phyloP scores from a whole-genome alignment of 2,888 invertebrate genomes.

The Aleiodes alternator region DNA sequence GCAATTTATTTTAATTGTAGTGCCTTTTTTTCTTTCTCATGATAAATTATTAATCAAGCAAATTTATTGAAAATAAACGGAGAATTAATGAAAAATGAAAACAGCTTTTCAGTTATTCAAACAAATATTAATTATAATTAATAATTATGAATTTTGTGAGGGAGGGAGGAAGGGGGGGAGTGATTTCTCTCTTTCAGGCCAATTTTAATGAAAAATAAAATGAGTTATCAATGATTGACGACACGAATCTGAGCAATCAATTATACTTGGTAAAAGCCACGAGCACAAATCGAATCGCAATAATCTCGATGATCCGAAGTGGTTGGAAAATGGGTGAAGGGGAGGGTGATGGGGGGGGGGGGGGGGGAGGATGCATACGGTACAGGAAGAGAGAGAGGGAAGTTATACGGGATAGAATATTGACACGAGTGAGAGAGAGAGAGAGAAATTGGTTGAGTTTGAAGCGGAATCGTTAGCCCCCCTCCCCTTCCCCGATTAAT shows the following conservation, averaged over 20 bases:
- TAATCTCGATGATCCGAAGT: conserved; percentile 40
- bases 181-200: not conserved
- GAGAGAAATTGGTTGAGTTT: conserved; percentile 16
- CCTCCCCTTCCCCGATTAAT: conserved; percentile 16
- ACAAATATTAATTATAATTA: no score
- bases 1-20: no score
- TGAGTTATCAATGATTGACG: conserved; percentile 32
- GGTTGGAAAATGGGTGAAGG: conserved; percentile 17
- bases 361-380: not conserved
- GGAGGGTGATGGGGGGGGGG: not conserved
- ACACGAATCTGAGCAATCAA: conserved; percentile 27
- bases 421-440: not conserved
- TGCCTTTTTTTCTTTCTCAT: no score
- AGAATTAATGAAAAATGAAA: no score
- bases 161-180: no score
- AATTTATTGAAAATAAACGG: no score
- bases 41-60: no score
- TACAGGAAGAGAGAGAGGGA: not conserved
- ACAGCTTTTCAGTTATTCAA: no score
- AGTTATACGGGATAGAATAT: conserved; percentile 3
- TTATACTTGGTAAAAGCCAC: conserved; percentile 27
- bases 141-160: not conserved
- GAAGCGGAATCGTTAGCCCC: conserved; percentile 38
- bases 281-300: conserved; percentile 37
- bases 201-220: conserved; percentile 12